phyloP scores from a whole-genome alignment of 2,888 invertebrate genomes.

The Orthosia gracilis region DNA sequence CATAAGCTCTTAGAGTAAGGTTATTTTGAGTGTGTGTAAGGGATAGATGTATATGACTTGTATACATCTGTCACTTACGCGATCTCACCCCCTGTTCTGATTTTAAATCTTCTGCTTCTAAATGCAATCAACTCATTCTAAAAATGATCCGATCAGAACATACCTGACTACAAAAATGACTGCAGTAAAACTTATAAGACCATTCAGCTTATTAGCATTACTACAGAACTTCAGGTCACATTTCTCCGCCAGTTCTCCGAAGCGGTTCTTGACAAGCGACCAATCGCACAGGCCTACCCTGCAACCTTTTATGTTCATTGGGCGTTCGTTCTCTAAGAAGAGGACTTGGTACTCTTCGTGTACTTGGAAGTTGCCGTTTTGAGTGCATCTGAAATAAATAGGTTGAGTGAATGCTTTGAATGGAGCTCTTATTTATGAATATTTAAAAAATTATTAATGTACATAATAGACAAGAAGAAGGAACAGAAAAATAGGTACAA shows the following conservation, averaged over 20 bases:
- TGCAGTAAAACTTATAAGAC: conserved; percentile 64
- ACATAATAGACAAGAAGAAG: too few relatives aligned
- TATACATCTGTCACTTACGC: too few relatives aligned
- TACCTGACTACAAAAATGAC: conserved; percentile 61
- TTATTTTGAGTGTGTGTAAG: too few relatives aligned
- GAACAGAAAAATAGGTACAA: too few relatives aligned
- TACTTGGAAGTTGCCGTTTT: conserved; percentile 85
- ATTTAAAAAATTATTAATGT: too few relatives aligned
- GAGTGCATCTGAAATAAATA: conserved; percentile 88
- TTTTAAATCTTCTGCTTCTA: conserved; percentile 7
- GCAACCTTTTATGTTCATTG: conserved; percentile 93
- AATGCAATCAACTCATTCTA: conserved; percentile 12
- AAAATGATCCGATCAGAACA: conserved; percentile 42
- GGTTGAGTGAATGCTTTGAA: neutral
- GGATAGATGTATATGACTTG: too few relatives aligned
- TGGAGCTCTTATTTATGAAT: neutral
- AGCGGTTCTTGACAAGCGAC: conserved; percentile 92
- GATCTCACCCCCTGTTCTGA: too few relatives aligned
- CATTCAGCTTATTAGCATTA: conserved; percentile 69
- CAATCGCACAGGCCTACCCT: conserved; percentile 95
- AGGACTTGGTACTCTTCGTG: conserved; percentile 88
- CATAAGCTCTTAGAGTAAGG: too few relatives aligned
- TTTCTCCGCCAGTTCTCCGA: conserved; percentile 88
- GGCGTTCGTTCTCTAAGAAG: conserved; percentile 94
- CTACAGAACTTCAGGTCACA: conserved; percentile 92